phyloP scores from a whole-genome alignment of 2,888 invertebrate species.

The Apocheima hispidaria region DNA sequence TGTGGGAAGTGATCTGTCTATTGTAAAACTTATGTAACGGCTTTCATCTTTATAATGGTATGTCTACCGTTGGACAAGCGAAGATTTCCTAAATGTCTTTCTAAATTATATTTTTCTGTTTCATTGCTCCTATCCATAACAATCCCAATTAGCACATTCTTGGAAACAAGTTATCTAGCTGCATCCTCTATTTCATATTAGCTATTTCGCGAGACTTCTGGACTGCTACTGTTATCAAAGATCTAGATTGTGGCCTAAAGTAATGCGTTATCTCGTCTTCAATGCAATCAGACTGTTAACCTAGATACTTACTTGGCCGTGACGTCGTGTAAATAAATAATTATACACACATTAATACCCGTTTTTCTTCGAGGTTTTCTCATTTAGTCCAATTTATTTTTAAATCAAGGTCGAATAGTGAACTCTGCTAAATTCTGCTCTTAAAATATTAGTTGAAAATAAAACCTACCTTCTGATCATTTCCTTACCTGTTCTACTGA shows the following conservation, averaged over 20 bases:
- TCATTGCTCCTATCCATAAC: not conserved
- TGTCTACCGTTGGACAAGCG: too few species aligned
- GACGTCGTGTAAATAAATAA: conserved; percentile 30
- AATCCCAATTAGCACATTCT: not conserved
- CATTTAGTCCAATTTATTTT: not conserved
- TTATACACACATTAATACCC: conserved; percentile 5
- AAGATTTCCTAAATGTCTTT: too few species aligned
- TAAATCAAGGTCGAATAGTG: not conserved
- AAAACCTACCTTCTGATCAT: not conserved
- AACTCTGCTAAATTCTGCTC: not conserved
- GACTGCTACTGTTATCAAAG: conserved; percentile 3
- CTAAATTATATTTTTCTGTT: not conserved
- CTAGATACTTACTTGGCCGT: conserved; percentile 41
- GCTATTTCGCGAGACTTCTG: not conserved
- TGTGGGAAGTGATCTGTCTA: conserved; percentile 5
- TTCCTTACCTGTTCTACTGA: too few species aligned
- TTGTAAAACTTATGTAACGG: not conserved
- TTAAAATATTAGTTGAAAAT: not conserved
- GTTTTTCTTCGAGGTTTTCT: conserved; percentile 13
- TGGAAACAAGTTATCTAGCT: not conserved
- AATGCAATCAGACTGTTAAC: conserved; percentile 37
- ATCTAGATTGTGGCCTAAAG: conserved; percentile 32
- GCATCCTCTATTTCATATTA: not conserved
- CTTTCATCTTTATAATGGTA: not conserved
- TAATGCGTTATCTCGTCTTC: conserved; percentile 37